Percentiles rank a stretch among this genome's conserved stretches.
Conservation (phyloP, 1,140 invertebrate species). For the Trichonephila inaurata region DNA sequence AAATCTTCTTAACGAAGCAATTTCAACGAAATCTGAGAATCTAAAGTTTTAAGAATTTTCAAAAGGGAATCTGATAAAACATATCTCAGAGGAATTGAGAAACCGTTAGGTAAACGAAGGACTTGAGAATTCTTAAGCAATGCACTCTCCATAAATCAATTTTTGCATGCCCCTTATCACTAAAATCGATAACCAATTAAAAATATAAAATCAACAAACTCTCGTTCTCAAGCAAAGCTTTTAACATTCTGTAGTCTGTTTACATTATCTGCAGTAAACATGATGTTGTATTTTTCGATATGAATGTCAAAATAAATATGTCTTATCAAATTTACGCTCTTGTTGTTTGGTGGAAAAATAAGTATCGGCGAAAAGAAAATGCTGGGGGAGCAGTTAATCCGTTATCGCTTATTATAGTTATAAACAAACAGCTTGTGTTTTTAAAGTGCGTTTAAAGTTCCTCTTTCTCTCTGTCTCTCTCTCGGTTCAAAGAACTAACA, state of each 20-base stretch:
- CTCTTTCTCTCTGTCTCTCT: neutral
- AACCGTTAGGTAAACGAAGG: neutral
- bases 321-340: neutral
- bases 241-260: neutral
- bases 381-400: neutral
- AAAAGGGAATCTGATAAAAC: neutral
- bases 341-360: neutral
- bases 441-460: neutral
- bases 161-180: neutral
- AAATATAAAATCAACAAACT: neutral
- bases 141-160: neutral
- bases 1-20: neutral
- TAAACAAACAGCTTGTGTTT: neutral
- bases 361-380: neutral
- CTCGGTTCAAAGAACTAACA: too few species aligned
- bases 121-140: neutral
- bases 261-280: conserved; percentile 11
- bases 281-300: neutral
- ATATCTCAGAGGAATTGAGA: neutral
- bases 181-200: conserved; percentile 13
- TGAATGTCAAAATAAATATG: neutral
- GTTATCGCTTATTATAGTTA: neutral
- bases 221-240: neutral
- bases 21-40: neutral
- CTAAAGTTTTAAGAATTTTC: neutral